Conservation (phyloP, 2,888 invertebrate genomes). For the Lasioglossum zephyrum region DNA sequence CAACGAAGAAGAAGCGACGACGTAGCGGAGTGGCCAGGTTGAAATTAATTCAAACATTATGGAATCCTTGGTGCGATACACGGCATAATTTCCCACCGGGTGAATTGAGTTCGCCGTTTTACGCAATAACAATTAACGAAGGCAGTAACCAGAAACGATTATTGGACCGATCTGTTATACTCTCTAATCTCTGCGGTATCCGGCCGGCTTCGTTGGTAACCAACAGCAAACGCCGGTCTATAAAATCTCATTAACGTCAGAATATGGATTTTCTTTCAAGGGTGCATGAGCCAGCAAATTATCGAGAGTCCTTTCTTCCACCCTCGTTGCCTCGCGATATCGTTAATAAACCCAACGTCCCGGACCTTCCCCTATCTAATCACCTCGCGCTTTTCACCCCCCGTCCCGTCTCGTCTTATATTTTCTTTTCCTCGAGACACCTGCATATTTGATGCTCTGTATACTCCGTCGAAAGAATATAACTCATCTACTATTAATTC, state of each 20-base stretch:
- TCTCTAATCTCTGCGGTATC: constrained; percentile 38
- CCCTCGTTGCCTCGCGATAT: constrained; percentile 71
- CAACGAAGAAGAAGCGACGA: not conserved
- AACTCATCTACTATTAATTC: constrained; percentile 81
- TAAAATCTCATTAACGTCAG: constrained; percentile 75
- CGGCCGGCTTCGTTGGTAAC: constrained; percentile 42
- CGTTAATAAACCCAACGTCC: constrained; percentile 82
- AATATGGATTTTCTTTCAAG: constrained; percentile 75
- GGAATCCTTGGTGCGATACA: not conserved
- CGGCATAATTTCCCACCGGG: not conserved
- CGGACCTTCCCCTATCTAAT: constrained; percentile 82
- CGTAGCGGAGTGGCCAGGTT: not conserved
- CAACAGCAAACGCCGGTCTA: constrained; percentile 66
- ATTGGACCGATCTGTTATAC: constrained; percentile 7
- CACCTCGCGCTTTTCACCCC: constrained; percentile 74
- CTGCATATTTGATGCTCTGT: constrained; percentile 82
- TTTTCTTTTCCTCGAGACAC: constrained; percentile 73
- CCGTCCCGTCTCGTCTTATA: constrained; percentile 55
- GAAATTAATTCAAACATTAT: not conserved
- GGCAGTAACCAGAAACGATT: not conserved
- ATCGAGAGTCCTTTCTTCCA: constrained; percentile 78
- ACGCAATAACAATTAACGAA: constrained; percentile 32
- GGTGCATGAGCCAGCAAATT: constrained; percentile 81
- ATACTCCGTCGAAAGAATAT: constrained; percentile 80
- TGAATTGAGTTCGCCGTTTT: constrained; percentile 1